Percentiles rank a stretch among this genome's conserved stretches.
Conservation (phyloP, 1,140 invertebrate genomes). For the Archegozetes longisetosus region DNA sequence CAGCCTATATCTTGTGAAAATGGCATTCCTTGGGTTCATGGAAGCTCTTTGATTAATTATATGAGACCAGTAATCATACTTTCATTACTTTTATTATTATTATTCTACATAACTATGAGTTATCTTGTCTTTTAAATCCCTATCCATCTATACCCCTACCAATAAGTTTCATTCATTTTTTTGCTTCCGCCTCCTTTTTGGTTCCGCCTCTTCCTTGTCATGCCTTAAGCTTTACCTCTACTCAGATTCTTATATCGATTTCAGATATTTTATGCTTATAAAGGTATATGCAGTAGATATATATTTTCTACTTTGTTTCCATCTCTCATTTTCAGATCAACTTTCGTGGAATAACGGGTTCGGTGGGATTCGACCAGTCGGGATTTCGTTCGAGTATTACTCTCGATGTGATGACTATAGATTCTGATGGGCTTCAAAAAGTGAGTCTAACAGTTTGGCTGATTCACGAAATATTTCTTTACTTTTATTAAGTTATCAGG, state of each 20-base stretch:
- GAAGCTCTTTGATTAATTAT: constrained; percentile 85
- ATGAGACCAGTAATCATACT: constrained; percentile 68
- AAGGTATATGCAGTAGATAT: too few relatives aligned
- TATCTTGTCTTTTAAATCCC: not conserved
- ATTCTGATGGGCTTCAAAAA: constrained; percentile 33
- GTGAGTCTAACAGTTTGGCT: constrained; percentile 17
- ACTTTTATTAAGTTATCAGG: too few relatives aligned
- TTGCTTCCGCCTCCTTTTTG: not conserved
- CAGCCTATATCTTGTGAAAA: constrained; percentile 27
- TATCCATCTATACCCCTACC: not conserved
- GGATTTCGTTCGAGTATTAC: constrained; percentile 79
- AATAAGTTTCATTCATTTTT: too few relatives aligned
- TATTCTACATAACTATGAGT: not conserved
- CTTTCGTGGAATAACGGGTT: constrained; percentile 75
- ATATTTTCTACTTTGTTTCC: too few relatives aligned
- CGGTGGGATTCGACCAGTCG: constrained; percentile 88
- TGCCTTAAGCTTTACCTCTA: not conserved
- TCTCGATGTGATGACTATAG: constrained; percentile 74
- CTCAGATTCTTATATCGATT: not conserved
- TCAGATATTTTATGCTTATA: too few relatives aligned
- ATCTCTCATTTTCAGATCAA: constrained; percentile 46
- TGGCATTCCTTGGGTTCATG: constrained; percentile 60
- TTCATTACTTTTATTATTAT: not conserved
- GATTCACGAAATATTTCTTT: too few relatives aligned
- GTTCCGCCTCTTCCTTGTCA: not conserved